Evolutionary conservation across 1,140 invertebrate genomes (phyloP).

Genomic region (Drosophila santomea): DNA sequence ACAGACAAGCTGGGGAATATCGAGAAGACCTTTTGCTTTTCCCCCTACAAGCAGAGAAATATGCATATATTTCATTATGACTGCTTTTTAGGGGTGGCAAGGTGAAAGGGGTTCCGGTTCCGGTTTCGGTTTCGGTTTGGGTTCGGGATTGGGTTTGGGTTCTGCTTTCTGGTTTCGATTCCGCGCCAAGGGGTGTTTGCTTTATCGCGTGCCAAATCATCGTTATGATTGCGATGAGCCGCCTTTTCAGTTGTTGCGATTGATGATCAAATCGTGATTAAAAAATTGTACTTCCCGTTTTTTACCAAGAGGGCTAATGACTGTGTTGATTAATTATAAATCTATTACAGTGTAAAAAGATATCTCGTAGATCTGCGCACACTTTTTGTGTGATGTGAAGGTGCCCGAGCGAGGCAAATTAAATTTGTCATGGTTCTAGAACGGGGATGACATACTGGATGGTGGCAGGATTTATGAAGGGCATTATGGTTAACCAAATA

Average conservation of each 20-base stretch:
- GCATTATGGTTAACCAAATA: conserved; percentile 17
- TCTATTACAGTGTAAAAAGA: conserved; percentile 79
- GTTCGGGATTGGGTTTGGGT: conserved; percentile 22
- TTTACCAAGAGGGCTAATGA: conserved; percentile 63
- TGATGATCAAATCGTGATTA: conserved; percentile 84
- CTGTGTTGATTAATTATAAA: conserved; percentile 80
- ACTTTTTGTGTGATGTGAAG: conserved; percentile 22
- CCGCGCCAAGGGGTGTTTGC: conserved; percentile 51
- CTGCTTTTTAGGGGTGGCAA: conserved; percentile 42
- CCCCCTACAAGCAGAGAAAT: conserved; percentile 1
- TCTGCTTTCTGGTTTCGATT: conserved; percentile 27
- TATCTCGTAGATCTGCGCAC: conserved; percentile 3
- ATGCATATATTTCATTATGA: conserved; percentile 81
- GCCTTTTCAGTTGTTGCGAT: conserved; percentile 35
- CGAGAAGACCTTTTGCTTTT: conserved; percentile 39
- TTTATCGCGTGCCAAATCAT: conserved; percentile 84
- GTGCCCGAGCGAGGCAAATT: conserved; percentile 43
- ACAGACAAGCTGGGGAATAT: conserved; percentile 31
- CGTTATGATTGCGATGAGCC: conserved; percentile 70
- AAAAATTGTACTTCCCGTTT: conserved; percentile 67
- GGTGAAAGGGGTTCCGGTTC: conserved; percentile 5
- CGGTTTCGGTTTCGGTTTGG: conserved; percentile 25
- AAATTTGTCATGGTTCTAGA: conserved; percentile 58
- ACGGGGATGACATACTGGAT: conserved; percentile 5
- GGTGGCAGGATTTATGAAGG: conserved; percentile 15